These are phyloP conservation scores for Tachycineta bicolor DNA, from an alignment of 2,113 vertebrate genomes.

Conservation along the genomic window DNA sequence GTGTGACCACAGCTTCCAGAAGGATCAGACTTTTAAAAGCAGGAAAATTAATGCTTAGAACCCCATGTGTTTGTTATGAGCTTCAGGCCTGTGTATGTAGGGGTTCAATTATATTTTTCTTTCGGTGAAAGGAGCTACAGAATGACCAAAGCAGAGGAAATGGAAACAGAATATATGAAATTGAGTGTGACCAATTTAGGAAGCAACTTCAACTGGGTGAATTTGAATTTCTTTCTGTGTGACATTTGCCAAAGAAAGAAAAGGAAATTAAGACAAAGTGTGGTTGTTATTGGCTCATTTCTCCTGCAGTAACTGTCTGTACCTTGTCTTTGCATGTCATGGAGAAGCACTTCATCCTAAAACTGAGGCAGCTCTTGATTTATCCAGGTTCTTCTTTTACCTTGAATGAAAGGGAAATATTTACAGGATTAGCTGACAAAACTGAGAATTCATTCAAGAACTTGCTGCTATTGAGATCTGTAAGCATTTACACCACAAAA, in stretches of 20 bases:
- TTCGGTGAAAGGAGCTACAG: not conserved
- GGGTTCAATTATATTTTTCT: not conserved
- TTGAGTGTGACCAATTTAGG: not conserved
- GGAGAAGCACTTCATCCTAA: not conserved
- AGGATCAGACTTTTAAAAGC: not conserved
- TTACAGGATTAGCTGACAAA: not conserved
- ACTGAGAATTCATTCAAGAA: not conserved
- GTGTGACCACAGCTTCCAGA: not conserved
- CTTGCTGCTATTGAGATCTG: not conserved
- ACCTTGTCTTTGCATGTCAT: not conserved
- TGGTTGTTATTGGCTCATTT: not conserved
- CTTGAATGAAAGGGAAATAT: not conserved
- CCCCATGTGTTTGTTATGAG: rapidly evolving
- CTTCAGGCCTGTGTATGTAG: not conserved
- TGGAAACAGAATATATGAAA: not conserved
- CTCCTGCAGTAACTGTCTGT: not conserved
- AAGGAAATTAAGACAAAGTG: not conserved
- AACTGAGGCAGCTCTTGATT: not conserved
- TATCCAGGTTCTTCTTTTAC: not conserved
- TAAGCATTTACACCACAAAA: not conserved
- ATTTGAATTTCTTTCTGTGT: not conserved
- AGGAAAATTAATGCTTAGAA: not conserved
- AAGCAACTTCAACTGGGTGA: not conserved
- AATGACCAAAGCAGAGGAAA: not conserved
- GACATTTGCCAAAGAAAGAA: not conserved